Percentiles rank a stretch among this genome's conserved stretches.
Evolutionary conservation across 92 coral and sea anemone genomes (phyloP).

Genomic region (Siderastrea siderea): DNA sequence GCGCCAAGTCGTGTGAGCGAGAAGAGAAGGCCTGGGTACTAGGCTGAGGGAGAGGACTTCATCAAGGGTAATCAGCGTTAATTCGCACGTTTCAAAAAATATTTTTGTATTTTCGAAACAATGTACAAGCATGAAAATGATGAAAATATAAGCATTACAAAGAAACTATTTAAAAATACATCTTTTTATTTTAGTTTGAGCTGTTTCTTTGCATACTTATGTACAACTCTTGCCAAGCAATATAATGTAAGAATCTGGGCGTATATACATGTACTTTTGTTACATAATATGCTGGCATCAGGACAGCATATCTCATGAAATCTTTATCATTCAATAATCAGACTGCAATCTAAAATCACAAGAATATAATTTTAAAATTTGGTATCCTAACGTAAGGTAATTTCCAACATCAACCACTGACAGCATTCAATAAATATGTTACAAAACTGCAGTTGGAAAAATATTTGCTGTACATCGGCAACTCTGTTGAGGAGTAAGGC

Average conservation of each 20-base stretch:
- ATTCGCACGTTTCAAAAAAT: too few species aligned
- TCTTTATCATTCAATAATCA: background rate
- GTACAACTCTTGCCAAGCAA: constrained; percentile 12
- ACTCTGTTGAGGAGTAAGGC: background rate
- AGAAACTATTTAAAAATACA: background rate
- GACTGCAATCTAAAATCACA: background rate
- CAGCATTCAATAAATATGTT: constrained; percentile 16
- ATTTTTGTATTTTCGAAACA: too few species aligned
- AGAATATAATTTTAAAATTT: background rate
- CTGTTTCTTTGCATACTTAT: constrained; percentile 13
- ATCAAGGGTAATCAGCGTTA: too few species aligned
- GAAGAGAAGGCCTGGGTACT: too few species aligned
- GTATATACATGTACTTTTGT: background rate
- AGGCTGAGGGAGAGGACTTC: too few species aligned
- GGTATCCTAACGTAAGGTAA: background rate
- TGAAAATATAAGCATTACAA: background rate
- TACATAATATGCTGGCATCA: background rate
- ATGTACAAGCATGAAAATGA: too few species aligned
- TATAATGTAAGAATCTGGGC: background rate
- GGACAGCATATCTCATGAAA: background rate
- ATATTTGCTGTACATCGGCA: background rate
- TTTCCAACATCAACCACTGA: background rate
- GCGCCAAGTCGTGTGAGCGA: too few species aligned
- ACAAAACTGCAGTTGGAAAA: background rate
- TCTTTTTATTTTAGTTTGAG: constrained; percentile 9